These are phyloP conservation scores for Capra hircus DNA, from an alignment of 2,113 vertebrate genomes.

Conservation along the genomic window DNA sequence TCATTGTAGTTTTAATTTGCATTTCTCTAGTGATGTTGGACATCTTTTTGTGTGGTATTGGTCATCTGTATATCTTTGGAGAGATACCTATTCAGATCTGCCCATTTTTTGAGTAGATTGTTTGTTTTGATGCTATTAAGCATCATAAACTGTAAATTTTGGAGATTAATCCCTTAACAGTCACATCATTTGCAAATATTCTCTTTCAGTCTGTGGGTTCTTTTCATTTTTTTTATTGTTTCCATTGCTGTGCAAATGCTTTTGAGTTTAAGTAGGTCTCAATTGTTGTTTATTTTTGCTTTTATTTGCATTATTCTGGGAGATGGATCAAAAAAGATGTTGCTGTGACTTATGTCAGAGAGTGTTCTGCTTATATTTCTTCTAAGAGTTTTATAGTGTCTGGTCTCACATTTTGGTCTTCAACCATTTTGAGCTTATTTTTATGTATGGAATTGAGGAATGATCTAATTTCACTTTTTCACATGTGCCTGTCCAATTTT, in stretches of 20 bases:
- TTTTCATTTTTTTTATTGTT: not conserved
- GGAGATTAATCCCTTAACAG: not conserved
- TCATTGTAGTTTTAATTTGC: not conserved
- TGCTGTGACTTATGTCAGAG: not conserved
- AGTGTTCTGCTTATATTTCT: not conserved
- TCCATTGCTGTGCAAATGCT: not conserved
- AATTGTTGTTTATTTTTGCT: not conserved
- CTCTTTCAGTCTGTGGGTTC: not conserved
- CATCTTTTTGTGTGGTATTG: not conserved
- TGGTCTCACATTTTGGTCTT: not conserved
- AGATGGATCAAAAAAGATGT: not conserved
- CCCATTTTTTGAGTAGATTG: not conserved
- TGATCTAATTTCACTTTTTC: not conserved
- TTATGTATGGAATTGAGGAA: not conserved
- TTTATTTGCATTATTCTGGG: not conserved
- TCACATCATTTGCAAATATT: not conserved
- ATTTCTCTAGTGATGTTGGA: not conserved
- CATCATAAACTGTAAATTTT: not conserved
- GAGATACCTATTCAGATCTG: not conserved
- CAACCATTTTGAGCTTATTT: not conserved
- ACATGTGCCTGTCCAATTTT: not conserved
- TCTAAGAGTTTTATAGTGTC: not conserved
- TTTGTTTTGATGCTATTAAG: not conserved
- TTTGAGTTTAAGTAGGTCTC: not conserved
- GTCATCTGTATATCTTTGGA: not conserved